phyloP scores from a whole-genome alignment of 2,797 vertebrate species.

The Alfaro cultratus region DNA sequence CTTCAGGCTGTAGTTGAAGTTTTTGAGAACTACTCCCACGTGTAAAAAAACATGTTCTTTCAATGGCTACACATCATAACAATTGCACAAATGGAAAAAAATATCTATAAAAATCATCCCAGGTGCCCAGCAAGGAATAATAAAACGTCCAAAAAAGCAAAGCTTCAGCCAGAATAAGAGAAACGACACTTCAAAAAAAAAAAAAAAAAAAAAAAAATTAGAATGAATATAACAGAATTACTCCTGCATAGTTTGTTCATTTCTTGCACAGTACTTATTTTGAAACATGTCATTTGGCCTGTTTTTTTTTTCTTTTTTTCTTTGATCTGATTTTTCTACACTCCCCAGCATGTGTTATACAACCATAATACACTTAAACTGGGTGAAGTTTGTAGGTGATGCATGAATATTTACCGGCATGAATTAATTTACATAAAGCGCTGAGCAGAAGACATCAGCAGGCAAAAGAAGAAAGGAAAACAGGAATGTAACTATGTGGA shows the following conservation, averaged over 20 bases:
- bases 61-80: background rate
- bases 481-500: background rate
- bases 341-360: background rate
- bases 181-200: background rate
- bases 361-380: background rate
- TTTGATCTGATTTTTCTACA: background rate
- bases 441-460: conserved; percentile 22
- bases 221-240: background rate
- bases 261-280: background rate
- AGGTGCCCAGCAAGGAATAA: background rate
- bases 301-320: background rate
- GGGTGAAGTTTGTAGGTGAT: conserved; percentile 6
- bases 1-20: background rate
- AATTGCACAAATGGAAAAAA: background rate
- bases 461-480: conserved; percentile 7
- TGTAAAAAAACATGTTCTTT: background rate
- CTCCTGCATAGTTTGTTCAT: background rate
- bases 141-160: background rate
- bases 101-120: background rate
- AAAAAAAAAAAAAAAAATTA: background rate
- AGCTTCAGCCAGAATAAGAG: background rate
- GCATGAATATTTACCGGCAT: conserved; percentile 44
- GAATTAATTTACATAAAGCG: conserved; percentile 8
- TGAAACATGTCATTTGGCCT: background rate
- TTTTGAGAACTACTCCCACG: background rate